A percentile compares a stretch with the other conserved stretches of the same genome.
Evolutionary conservation across 2,113 vertebrate genomes (phyloP).

Genomic region (Tupaia tana): DNA sequence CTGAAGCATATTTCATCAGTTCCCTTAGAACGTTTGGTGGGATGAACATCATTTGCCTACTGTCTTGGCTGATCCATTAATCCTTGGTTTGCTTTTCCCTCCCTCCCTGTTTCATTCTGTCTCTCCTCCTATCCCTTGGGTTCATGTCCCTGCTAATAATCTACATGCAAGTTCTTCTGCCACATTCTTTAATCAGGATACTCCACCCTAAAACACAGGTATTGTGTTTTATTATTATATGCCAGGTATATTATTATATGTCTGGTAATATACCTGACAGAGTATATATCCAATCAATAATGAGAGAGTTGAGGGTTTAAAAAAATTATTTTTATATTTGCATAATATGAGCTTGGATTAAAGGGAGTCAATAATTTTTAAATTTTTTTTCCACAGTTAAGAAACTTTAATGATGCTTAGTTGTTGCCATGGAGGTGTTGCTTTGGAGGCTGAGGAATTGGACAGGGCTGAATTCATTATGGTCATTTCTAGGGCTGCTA

Average conservation of each 20-base stretch:
- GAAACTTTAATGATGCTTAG: neutral
- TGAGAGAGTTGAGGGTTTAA: neutral
- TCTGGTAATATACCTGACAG: neutral
- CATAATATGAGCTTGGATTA: neutral
- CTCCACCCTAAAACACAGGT: neutral
- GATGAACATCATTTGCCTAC: neutral
- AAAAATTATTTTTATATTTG: neutral
- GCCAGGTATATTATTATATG: no score
- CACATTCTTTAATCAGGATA: neutral
- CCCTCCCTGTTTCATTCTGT: neutral
- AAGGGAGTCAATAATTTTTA: constrained; percentile 23
- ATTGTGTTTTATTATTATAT: neutral
- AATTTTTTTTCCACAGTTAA: neutral
- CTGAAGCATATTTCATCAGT: neutral
- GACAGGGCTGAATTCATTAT: constrained; percentile 2
- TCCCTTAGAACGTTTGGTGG: neutral
- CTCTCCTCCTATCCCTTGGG: neutral
- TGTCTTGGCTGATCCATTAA: no score
- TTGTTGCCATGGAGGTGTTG: constrained; percentile 56
- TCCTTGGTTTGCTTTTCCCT: neutral
- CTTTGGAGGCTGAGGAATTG: neutral
- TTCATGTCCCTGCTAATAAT: neutral
- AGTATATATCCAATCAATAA: neutral
- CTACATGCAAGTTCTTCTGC: neutral
- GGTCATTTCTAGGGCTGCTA: constrained; percentile 28